phyloP scores from a whole-genome alignment of 37 sponge, comb jelly and placozoan genomes.

The Eunapius fragilis region DNA sequence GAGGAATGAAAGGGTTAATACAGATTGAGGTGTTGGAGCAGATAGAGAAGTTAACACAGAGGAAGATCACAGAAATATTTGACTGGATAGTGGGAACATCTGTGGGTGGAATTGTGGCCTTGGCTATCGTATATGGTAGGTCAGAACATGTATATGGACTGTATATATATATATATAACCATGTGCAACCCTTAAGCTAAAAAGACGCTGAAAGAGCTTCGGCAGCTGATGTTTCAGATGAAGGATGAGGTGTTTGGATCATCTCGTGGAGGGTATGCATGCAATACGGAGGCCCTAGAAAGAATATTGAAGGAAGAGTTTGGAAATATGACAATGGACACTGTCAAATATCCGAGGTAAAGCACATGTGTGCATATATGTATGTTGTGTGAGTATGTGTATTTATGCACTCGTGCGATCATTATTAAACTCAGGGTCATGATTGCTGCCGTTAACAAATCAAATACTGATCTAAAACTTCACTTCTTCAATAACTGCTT shows the following conservation, averaged over 20 bases:
- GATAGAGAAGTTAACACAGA: neutral
- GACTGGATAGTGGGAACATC: conserved; percentile 22
- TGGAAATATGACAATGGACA: conserved; percentile 21
- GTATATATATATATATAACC: neutral
- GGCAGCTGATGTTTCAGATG: conserved; percentile 47
- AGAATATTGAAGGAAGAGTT: conserved; percentile 18
- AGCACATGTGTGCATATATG: neutral
- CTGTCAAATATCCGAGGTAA: conserved; percentile 36
- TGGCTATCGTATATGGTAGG: conserved; percentile 23
- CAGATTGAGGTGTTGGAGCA: conserved; percentile 12
- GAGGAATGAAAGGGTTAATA: conserved; percentile 29
- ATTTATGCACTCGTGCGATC: no score
- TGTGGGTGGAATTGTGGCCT: conserved; percentile 18
- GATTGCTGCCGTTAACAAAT: conserved; percentile 42
- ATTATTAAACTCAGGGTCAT: conserved; percentile 24
- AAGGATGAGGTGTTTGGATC: conserved; percentile 39
- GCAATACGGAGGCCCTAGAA: conserved; percentile 56
- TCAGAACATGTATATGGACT: neutral
- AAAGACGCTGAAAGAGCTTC: conserved; percentile 13
- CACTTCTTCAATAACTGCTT: conserved; percentile 60
- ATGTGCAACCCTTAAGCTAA: neutral
- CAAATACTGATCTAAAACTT: conserved; percentile 28
- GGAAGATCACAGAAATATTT: conserved; percentile 18
- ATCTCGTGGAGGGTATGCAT: neutral
- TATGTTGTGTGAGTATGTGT: neutral